Base-by-base conservation (phyloP, 2,797 vertebrate genomes). In the Micrastur ruficollis region DNA sequence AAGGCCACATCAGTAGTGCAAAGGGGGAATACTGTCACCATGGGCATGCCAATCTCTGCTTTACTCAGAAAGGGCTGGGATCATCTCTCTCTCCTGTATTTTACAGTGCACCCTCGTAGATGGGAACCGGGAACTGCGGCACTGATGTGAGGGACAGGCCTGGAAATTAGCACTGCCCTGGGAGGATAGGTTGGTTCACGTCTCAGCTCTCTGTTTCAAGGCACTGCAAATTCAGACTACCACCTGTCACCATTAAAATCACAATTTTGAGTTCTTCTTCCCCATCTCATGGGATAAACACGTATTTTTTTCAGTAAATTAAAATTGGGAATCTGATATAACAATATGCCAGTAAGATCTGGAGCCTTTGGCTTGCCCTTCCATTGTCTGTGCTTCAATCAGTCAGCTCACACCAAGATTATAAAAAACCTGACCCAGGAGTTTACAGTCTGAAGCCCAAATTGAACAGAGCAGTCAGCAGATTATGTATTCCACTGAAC, bases 351-450 rank as follows among this genome's bases (percentile, higher is more conserved):
- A 78, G 92, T 89, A 95, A 91, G 75, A 88, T 94, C 96, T 95
- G 84, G 93, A 96, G 94, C 86, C 89, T 93, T 95, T 92, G 65
- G 91, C 46, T 91, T 90, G 81, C 92, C 92, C 40, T 95, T 82
- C 67, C 86, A 93, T 96, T 96, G 95, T 95, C 86, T 87, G 47
- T 63, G 91, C 92, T 91, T 96, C 91, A 85, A 95, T 96, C 87
- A 81, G 94, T 52, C 71, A 74, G 94, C 91, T 95, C 95, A 96
- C 81, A 93, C 89, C 84, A 96, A 97, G 95, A 97, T 94, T 96
- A 96, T 89, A 95, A 95, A 95, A 96, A 94, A 92, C 93, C 94
- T 97, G 96, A 96, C 67, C 96, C 89, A 90, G 94, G 93, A 97
- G 84, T 97, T 97, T 96, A 88, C 93, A 96, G 89, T 83, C 93